Evolutionary conservation across 2,888 invertebrate genomes (phyloP), one percentile per base, ranked within the genome.

Genomic region (Thera britannica): DNA sequence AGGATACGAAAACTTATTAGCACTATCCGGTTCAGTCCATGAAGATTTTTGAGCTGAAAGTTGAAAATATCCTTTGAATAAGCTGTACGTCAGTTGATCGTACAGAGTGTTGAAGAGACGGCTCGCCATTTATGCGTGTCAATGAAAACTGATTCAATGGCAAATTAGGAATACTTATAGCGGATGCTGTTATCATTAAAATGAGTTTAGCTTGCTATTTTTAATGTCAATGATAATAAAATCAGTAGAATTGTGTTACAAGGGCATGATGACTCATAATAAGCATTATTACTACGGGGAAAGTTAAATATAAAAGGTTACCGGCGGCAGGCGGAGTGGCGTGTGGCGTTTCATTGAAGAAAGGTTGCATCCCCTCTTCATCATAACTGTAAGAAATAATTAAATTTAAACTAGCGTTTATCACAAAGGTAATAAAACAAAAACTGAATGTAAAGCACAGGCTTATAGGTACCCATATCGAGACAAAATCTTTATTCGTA

Each of bases 321-420:
- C 92, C 90, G 82, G 89, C 90, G 65, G 93, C 93, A 77, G 93
- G 93, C 60, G 93, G 92, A 64, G 93, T 93, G 2, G 93, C 93
- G 60, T 93, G 93, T 59, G 93, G 93, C 38, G 93, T 93, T 81
- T 93, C 93, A 70, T 92, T 90, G 75, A 93, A 93, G 82, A 93
- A 93, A 51, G 93, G 93, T 81, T 93, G 93, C 92, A 92, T 92
- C 56, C 92, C 93, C 79, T 93, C 93, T 67, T 92, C 92, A 72
- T 93, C 93, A 75, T 89, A 91, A 82, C 92, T 93, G 83, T 5
- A 80, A 83, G 49, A 46, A 55, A 23, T 3, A 1, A 38, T 6
- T 23, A 2, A 7, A 3, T 38, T 59, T 2, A 46, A 46, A 46
- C 44, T 5, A 46, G 44, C 44, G 5, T 41, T 41, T 7, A 6